Percentiles rank a stretch among this genome's conserved stretches.
phyloP scores from a whole-genome alignment of 2,113 vertebrate species.

The Diadophis punctatus region DNA sequence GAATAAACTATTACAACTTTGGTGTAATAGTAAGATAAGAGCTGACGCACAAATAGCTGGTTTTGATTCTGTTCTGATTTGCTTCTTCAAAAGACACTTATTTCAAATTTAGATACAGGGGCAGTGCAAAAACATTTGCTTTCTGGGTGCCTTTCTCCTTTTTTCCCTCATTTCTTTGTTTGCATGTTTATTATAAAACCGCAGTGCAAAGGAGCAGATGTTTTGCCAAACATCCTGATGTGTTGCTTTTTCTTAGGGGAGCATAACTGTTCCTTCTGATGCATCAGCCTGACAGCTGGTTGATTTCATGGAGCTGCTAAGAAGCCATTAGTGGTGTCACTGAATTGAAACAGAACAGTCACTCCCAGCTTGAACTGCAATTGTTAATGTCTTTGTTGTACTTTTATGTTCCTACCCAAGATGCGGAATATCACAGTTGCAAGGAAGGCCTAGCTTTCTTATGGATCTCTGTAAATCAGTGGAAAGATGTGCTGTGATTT shows the following conservation, averaged over 20 bases:
- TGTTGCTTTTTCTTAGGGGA: slow-evolving; percentile 93
- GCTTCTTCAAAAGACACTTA: slow-evolving; percentile 19
- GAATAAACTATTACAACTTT: slow-evolving; percentile 34
- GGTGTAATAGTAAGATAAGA: slow-evolving; percentile 26
- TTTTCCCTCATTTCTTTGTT: slow-evolving; percentile 84
- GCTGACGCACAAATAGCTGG: slow-evolving; percentile 17
- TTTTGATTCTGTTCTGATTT: slow-evolving; percentile 23
- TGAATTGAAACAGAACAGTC: slow-evolving; percentile 94
- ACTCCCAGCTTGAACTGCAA: slow-evolving; percentile 84
- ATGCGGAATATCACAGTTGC: slow-evolving; percentile 57
- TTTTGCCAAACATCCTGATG: slow-evolving; percentile 94
- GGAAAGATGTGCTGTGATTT: slow-evolving; percentile 41
- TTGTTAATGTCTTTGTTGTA: slow-evolving; percentile 85
- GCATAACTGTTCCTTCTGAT: slow-evolving; percentile 91
- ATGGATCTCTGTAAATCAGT: slow-evolving; percentile 44
- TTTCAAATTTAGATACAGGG: slow-evolving; percentile 50
- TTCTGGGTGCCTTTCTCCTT: slow-evolving; percentile 52
- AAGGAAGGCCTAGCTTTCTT: slow-evolving; percentile 53
- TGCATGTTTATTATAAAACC: slow-evolving; percentile 84
- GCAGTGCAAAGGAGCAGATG: slow-evolving; percentile 93
- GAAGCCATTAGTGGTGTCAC: slow-evolving; percentile 97
- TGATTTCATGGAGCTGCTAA: slow-evolving; percentile 97
- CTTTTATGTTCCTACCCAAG: slow-evolving; percentile 67
- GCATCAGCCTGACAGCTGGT: slow-evolving; percentile 97
- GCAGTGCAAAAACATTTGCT: slow-evolving; percentile 48